Percentiles rank a stretch among this genome's conserved stretches.
Evolutionary conservation across 2,888 invertebrate species (phyloP).

Genomic region (Galerucella nymphaeae): DNA sequence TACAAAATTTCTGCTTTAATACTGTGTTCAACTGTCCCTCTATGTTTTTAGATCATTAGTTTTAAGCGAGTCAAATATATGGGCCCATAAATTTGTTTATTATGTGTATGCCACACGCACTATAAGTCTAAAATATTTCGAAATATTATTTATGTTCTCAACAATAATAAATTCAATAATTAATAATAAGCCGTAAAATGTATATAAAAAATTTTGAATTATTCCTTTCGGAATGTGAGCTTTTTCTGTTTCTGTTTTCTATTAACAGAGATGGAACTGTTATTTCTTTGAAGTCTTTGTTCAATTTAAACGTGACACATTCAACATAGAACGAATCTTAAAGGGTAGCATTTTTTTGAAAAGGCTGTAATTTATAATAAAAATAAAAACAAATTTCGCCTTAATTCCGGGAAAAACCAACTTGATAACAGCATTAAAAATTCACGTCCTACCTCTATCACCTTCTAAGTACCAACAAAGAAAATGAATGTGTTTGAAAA

Average conservation of each 20-base stretch:
- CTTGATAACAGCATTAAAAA: neutral
- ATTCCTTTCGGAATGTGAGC: constrained; percentile 13
- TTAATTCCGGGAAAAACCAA: too few species aligned
- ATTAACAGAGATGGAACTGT: constrained; percentile 8
- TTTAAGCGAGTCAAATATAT: constrained; percentile 11
- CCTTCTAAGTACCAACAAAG: constrained; percentile 11
- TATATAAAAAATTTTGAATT: constrained; percentile 7
- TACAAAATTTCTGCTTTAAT: too few species aligned
- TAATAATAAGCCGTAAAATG: constrained; percentile 20
- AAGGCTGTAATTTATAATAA: neutral
- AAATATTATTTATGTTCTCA: constrained; percentile 28
- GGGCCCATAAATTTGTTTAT: constrained; percentile 24
- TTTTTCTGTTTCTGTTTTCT: constrained; percentile 9
- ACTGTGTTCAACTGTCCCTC: neutral
- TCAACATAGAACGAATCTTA: too few species aligned
- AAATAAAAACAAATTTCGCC: too few species aligned
- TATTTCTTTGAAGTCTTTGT: neutral
- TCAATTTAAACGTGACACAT: too few species aligned
- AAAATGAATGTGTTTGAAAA: constrained; percentile 18
- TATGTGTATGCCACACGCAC: constrained; percentile 11
- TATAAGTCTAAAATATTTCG: constrained; percentile 17
- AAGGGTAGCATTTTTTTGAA: neutral
- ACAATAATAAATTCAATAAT: constrained; percentile 30
- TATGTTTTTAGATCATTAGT: neutral
- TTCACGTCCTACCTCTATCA: neutral